Evolutionary conservation across 35 echinoderm and acorn worm genomes (phyloP).

Genomic region (Anneissia japonica): DNA sequence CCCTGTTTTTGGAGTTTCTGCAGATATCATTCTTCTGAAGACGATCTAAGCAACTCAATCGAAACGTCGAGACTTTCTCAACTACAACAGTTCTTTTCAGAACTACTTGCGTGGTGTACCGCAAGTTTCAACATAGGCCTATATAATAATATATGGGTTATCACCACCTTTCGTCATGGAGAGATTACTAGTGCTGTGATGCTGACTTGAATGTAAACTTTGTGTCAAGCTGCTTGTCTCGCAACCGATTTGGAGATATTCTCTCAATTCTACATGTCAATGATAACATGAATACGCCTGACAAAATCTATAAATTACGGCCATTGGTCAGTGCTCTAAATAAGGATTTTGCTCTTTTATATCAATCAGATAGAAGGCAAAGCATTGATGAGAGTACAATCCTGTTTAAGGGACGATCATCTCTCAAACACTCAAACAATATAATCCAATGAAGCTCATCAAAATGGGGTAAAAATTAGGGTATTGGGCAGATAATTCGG

Average conservation of each 20-base stretch:
- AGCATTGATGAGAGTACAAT: conserved; percentile 52
- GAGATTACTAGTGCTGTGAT: conserved; percentile 33
- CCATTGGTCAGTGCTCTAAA: conserved; percentile 23
- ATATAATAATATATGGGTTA: conserved; percentile 37
- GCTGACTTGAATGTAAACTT: background rate
- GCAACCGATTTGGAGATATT: conserved; percentile 7
- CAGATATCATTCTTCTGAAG: conserved; percentile 6
- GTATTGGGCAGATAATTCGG: conserved; percentile 19
- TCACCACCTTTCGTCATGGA: conserved; percentile 27
- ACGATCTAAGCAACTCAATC: background rate
- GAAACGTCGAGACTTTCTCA: background rate
- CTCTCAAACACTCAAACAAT: conserved; percentile 24
- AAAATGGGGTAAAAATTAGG: conserved; percentile 38
- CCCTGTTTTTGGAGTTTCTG: background rate
- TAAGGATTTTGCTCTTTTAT: conserved; percentile 16
- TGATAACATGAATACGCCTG: conserved; percentile 24
- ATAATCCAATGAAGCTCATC: conserved; percentile 38
- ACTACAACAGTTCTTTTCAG: too few species aligned
- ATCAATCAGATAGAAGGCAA: conserved; percentile 15
- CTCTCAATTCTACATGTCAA: conserved; percentile 23
- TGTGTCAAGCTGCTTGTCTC: conserved; percentile 8
- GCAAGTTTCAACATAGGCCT: background rate
- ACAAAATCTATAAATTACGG: conserved; percentile 21
- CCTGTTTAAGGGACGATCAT: conserved; percentile 29
- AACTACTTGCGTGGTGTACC: conserved; percentile 4